Base-by-base conservation (phyloP, 2,113 vertebrate species). In the Prionailurus viverrinus region DNA sequence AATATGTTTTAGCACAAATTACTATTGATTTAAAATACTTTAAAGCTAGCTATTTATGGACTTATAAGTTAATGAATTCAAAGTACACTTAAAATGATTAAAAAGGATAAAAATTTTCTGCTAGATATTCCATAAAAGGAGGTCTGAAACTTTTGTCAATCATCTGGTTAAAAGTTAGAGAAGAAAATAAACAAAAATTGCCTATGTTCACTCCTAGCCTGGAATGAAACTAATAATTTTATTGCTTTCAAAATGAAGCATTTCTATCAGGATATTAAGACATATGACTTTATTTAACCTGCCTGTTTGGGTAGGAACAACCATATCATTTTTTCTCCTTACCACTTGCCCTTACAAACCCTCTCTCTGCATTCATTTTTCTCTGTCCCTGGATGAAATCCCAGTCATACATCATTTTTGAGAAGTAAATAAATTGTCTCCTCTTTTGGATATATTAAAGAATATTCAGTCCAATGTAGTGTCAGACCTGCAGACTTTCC, bases 1-100 rank as follows among this genome's bases (percentile, higher is more conserved):
- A 93, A 87, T 87, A 71, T 88, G 91, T 84, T 92, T 89, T 41
- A 81, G 21, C 25, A 27, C 41, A 87, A 71, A 95, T 11, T 92
- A 27, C 13, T 29, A 71, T 80, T 61, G 33, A 84, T 48, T 80
- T 73, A 63, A 1, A 94, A 85, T 81, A 53, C n/a, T 65, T 90
- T 69, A 92, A 66, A 76, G 3, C 23, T 53, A 41, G 10, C 7
- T 92, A 81, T 92, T 88, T 96, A 69, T 96, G 3, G 39, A 91
- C 15, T 79, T 84, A 89, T 15, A 83, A 2, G 23, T 86, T 84
- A 92, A 84, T 85, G 89, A 36, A 66, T 80, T 36, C 39, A 41
- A 74, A 88, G 0, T 65, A 48, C 10, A 65, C n/a, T 85, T 16
- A 15, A 87, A 97, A 48, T 48, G 41, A 78, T 48, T 76, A 19